Conservation (phyloP, 2,797 vertebrate genomes). For the Crax fasciolata region DNA sequence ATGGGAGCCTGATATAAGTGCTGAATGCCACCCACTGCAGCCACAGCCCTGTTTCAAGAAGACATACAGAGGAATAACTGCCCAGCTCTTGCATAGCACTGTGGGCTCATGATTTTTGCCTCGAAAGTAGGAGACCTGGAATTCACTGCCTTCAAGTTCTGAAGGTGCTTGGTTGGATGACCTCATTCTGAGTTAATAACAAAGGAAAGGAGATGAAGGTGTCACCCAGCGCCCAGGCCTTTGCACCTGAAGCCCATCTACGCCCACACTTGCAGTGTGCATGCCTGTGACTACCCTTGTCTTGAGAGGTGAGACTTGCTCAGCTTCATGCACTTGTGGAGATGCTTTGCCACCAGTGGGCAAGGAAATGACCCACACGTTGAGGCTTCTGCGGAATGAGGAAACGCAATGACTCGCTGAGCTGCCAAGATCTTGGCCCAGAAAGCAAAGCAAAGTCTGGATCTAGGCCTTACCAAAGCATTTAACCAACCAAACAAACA, state of each 20-base stretch:
- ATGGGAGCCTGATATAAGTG: background rate
- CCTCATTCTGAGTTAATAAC: background rate
- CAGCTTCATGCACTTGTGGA: background rate
- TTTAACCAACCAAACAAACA: background rate
- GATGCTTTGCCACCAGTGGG: background rate
- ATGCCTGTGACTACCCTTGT: background rate
- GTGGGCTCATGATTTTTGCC: background rate
- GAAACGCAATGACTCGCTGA: background rate
- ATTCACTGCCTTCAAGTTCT: background rate
- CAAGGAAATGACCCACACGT: background rate
- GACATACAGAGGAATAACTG: background rate
- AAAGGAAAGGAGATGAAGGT: background rate
- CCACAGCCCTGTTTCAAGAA: background rate
- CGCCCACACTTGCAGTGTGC: background rate
- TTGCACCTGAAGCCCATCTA: background rate
- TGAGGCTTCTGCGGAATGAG: background rate
- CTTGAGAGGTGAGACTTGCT: background rate
- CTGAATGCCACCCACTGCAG: background rate
- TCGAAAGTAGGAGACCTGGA: background rate
- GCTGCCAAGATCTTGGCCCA: background rate
- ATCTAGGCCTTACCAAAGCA: background rate
- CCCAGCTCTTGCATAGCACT: background rate
- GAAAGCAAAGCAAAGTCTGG: background rate
- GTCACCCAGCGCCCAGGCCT: rapidly evolving
- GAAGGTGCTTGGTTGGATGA: background rate